Evolutionary conservation across 2,797 vertebrate species (phyloP).

Genomic region (Chelonia mydas): DNA sequence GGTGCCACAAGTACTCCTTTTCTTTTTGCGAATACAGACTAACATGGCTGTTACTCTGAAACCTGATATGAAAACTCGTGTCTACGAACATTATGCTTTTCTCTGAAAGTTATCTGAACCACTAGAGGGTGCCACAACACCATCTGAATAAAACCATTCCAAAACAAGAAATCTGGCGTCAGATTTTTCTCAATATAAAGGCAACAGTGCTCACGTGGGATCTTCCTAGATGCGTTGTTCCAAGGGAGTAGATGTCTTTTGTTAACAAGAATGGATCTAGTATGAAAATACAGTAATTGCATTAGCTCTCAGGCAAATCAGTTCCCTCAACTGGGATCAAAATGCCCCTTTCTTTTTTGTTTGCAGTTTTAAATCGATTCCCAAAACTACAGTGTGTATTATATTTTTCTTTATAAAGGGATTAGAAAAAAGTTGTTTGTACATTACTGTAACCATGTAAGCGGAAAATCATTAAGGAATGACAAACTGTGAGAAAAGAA

Average conservation of each 20-base stretch:
- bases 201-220: rapidly evolving
- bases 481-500: background rate
- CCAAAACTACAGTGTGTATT: background rate
- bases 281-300: background rate
- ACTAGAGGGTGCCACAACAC: slow-evolving; percentile 63
- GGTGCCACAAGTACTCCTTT: no score
- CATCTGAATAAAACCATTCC: background rate
- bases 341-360: background rate
- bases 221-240: background rate
- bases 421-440: background rate
- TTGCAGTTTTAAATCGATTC: background rate
- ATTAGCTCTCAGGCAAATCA: background rate
- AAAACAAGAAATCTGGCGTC: background rate
- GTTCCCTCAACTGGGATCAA: background rate
- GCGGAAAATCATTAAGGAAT: background rate
- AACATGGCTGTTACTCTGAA: no score
- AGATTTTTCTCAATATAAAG: background rate
- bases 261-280: background rate
- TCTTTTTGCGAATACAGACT: no score
- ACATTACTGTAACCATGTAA: background rate
- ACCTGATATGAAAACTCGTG: background rate
- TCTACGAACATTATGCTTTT: background rate
- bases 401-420: background rate
- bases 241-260: background rate
- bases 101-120: background rate